A percentile compares a stretch with the other conserved stretches of the same genome.
Conservation (phyloP, 2,888 invertebrate genomes). For the Cantharis rustica region DNA sequence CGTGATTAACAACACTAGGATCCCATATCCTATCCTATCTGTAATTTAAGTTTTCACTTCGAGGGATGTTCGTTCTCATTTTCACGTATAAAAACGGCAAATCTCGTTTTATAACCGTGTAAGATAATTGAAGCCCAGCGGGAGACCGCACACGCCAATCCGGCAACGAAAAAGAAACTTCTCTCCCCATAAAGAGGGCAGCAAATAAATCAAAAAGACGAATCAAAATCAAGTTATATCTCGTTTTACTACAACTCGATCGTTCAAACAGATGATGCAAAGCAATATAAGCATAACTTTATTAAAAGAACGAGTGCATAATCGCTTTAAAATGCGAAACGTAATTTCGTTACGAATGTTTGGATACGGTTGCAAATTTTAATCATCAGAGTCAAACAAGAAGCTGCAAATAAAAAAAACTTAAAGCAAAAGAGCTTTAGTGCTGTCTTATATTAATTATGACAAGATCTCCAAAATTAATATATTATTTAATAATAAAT, state of each 20-base stretch:
- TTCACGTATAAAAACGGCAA: background rate
- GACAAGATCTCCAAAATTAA: too few relatives aligned
- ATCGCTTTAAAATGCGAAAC: constrained; percentile 20
- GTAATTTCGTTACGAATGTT: background rate
- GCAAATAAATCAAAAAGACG: constrained; percentile 20
- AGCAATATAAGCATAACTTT: constrained; percentile 15
- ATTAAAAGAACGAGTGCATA: constrained; percentile 22
- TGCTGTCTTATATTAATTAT: too few relatives aligned
- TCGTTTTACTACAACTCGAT: constrained; percentile 13
- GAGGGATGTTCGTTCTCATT: background rate
- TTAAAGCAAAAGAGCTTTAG: too few relatives aligned
- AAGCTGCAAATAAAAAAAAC: background rate
- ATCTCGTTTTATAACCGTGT: background rate
- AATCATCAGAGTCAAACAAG: background rate
- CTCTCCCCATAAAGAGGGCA: background rate
- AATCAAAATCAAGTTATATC: constrained; percentile 19
- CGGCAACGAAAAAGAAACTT: background rate
- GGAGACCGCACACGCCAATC: background rate
- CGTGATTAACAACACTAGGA: background rate
- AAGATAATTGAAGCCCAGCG: background rate
- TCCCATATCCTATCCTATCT: background rate
- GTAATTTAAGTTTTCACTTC: background rate
- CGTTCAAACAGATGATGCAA: constrained; percentile 16
- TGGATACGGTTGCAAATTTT: background rate
- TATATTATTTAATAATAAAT: too few relatives aligned